Evolutionary conservation across 2,797 vertebrate genomes (phyloP).

Genomic region (Perodicticus potto): DNA sequence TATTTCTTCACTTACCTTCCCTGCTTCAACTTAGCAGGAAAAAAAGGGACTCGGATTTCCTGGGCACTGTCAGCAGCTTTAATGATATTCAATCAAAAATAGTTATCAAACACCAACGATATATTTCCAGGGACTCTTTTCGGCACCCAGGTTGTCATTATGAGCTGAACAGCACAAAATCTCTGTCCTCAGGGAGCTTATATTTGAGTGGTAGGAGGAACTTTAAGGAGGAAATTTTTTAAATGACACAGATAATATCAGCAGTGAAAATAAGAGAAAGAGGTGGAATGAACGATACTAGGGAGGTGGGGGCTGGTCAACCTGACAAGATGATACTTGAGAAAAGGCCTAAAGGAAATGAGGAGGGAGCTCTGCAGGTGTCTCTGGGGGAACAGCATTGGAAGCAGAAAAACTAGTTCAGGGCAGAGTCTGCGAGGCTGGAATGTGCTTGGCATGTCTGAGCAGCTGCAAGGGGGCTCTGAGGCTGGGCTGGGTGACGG

Average conservation of each 20-base stretch:
- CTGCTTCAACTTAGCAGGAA: background rate
- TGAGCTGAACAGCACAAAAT: background rate
- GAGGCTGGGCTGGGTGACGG: background rate
- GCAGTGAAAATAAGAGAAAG: background rate
- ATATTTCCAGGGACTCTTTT: background rate
- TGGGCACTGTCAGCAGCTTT: background rate
- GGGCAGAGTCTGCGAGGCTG: background rate
- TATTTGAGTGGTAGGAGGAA: background rate
- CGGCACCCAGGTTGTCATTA: background rate
- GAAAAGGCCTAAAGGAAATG: background rate
- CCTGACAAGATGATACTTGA: background rate
- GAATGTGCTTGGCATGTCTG: rapidly evolving
- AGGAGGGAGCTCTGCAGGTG: background rate
- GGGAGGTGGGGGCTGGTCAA: background rate
- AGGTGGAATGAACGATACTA: background rate
- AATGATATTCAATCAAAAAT: background rate
- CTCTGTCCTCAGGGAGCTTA: background rate
- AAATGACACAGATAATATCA: background rate
- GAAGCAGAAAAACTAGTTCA: background rate
- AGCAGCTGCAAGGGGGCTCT: background rate
- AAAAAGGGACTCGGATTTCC: background rate
- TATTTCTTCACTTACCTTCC: background rate
- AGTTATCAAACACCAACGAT: background rate
- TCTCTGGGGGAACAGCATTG: background rate
- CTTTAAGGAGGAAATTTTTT: background rate